Evolutionary conservation across 2,888 invertebrate species (phyloP).

Genomic region (Listrodromus nycthemerus): DNA sequence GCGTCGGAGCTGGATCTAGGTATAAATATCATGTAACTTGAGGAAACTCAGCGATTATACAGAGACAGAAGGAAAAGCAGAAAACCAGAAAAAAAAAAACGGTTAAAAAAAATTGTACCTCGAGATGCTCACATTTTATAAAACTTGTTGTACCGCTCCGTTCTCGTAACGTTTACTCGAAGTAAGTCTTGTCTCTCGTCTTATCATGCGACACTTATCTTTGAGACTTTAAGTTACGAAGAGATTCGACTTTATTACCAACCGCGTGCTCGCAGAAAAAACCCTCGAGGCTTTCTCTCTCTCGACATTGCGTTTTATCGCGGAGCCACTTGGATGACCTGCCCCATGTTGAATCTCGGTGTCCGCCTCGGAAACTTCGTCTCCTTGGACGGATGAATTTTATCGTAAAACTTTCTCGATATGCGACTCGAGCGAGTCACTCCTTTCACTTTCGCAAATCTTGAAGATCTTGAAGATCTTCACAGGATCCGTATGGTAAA

Average conservation of each 20-base stretch:
- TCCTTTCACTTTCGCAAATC: constrained; percentile 17
- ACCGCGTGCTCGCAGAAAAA: neutral
- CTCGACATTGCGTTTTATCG: constrained; percentile 7
- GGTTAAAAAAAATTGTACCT: constrained; percentile 2
- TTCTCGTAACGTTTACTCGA: constrained; percentile 28
- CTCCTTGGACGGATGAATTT: neutral
- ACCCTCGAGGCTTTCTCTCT: neutral
- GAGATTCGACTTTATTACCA: constrained; percentile 17
- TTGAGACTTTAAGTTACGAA: constrained; percentile 22
- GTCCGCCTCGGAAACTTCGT: neutral
- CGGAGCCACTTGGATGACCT: constrained; percentile 1
- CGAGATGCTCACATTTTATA: constrained; percentile 7
- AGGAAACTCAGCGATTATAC: neutral
- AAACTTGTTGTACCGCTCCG: constrained; percentile 2
- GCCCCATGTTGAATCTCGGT: neutral
- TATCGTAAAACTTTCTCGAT: neutral
- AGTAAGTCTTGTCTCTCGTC: constrained; percentile 28
- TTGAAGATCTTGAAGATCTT: neutral
- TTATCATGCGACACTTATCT: constrained; percentile 31
- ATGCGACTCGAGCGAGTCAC: neutral
- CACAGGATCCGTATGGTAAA: neutral
- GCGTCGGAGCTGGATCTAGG: neutral
- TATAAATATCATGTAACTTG: neutral
- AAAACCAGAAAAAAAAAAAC: neutral
- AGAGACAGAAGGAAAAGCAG: neutral